phyloP scores from a whole-genome alignment of 2,797 vertebrate species.

The Peromyscus attwateri region DNA sequence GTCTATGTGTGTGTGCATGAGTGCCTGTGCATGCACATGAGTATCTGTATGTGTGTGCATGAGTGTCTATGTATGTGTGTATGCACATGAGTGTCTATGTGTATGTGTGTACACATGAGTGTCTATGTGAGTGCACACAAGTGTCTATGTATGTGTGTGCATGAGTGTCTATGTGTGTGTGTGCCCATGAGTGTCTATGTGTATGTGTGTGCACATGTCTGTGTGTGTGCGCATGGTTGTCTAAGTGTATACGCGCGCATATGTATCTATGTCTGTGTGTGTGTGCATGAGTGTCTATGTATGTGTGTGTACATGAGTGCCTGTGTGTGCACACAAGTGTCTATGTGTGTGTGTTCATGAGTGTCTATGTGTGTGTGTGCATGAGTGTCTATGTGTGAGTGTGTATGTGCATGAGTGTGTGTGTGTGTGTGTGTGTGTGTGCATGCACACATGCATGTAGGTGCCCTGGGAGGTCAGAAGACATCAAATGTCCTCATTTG shows the following conservation, averaged over 20 bases:
- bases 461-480: not conserved
- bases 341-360: not conserved
- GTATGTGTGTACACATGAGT: not conserved
- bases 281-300: too few relatives aligned
- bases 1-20: not conserved
- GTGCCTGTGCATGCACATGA: too few relatives aligned
- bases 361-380: not conserved
- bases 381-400: not conserved
- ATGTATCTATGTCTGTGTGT: not conserved
- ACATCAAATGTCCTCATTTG: not conserved
- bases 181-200: not conserved
- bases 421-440: not conserved
- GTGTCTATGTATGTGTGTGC: not conserved
- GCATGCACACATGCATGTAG: not conserved
- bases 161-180: not conserved
- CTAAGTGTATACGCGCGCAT: too few relatives aligned
- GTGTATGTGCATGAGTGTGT: too few relatives aligned
- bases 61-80: not conserved
- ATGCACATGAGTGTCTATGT: not conserved
- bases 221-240: too few relatives aligned
- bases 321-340: not conserved
- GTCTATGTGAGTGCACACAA: too few relatives aligned
- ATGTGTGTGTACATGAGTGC: not conserved
- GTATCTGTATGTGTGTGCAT: not conserved
- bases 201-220: not conserved